Evolutionary conservation across 2,113 vertebrate species (phyloP), one percentile per base, ranked within the genome.

Genomic region (Anoplopoma fimbria): DNA sequence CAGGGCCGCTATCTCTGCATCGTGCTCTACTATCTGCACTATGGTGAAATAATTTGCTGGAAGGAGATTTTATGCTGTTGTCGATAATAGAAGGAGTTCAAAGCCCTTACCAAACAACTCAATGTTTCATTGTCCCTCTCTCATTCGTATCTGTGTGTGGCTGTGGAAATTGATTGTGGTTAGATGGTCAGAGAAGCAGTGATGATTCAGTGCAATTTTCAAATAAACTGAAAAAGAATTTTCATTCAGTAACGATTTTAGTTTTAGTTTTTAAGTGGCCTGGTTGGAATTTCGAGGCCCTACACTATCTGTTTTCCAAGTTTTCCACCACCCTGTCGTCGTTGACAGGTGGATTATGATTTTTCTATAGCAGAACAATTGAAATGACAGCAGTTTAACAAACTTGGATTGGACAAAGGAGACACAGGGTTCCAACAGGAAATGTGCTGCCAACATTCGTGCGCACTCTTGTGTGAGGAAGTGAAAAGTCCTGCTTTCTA

Each of bases 261-360:
- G 79, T 92, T 92, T 86, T 91, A 91, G 89, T 89, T n/a, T n/a
- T n/a, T n/a, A 91, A 92, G 87, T 79, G 81, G 76, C 81, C 82
- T 83, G 84, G 74, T 89, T 94, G 90, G 89, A 91, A 92, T 93
- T 92, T 91, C 71, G 88, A 83, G 69, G 82, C 79, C 83, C 85
- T 89, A 82, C 62, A n/a, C 82, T 79, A 94, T 92, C 88, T 91
- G 90, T 94, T 94, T 89, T 93, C 92, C 82, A 75, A 82, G 91
- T 94, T 94, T 94, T 95, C 91, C 94, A 94, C 84, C 89, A 88
- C 87, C 81, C 84, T 93, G 91, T 93, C 91, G 84, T 88, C 87
- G 91, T 90, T 95, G 94, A 94, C 92, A 91, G 92, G 92, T 94
- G 88, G 89, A 94, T 94, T 94, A 95, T 95, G 90, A 92, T 94